Percentiles rank a stretch among this genome's conserved stretches.
Conservation (phyloP, 2,888 invertebrate species). For the Lordiphosa fenestrarum region DNA sequence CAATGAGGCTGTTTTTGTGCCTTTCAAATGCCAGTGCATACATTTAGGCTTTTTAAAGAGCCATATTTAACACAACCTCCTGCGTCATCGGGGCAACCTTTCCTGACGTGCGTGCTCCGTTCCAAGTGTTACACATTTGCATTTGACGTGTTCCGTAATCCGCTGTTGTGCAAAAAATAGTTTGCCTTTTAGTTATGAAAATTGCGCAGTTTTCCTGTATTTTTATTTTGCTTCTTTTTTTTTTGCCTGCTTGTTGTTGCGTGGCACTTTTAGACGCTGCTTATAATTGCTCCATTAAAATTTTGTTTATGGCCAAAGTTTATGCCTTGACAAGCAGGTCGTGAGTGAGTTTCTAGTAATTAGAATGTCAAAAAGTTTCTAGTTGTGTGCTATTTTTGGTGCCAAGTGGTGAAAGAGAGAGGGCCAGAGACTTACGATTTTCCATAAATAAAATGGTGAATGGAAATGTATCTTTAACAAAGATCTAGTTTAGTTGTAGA, state of each 20-base stretch:
- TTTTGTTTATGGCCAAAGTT: constrained; percentile 68
- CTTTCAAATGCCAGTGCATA: constrained; percentile 41
- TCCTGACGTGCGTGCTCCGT: constrained; percentile 43
- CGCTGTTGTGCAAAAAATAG: constrained; percentile 50
- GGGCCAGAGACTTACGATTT: background rate
- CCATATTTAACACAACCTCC: constrained; percentile 40
- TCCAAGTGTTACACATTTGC: constrained; percentile 68
- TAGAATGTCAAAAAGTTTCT: constrained; percentile 58
- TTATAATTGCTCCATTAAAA: constrained; percentile 74
- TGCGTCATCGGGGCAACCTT: constrained; percentile 59
- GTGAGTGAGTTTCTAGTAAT: constrained; percentile 41
- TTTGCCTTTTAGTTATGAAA: constrained; percentile 58
- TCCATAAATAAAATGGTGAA: background rate
- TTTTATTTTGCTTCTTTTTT: constrained; percentile 9
- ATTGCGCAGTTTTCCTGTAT: constrained; percentile 34
- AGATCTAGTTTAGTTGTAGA: background rate
- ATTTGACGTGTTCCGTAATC: constrained; percentile 40
- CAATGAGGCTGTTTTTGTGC: constrained; percentile 39
- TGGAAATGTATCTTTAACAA: background rate
- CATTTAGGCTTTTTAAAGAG: constrained; percentile 17
- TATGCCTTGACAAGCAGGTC: constrained; percentile 55
- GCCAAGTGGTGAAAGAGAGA: constrained; percentile 13
- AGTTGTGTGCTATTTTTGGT: constrained; percentile 35
- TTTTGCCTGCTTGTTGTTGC: constrained; percentile 27
- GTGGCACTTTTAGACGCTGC: constrained; percentile 59